Percentiles rank a stretch among this genome's conserved stretches.
phyloP scores from a whole-genome alignment of 1,140 invertebrate species.

The Dreissena rostriformis region DNA sequence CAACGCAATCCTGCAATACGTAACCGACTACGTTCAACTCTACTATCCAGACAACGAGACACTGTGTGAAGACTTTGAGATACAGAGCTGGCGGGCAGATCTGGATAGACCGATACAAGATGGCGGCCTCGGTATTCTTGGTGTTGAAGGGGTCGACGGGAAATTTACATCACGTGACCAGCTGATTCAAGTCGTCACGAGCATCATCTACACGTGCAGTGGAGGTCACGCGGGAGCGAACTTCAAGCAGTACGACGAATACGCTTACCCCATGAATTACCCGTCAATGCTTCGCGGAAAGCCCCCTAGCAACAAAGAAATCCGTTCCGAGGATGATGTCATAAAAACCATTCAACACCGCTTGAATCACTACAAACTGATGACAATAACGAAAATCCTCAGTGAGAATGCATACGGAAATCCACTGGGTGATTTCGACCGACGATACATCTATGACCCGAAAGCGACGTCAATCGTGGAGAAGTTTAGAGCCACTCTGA shows the following conservation, averaged over 20 bases:
- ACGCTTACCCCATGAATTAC: constrained; percentile 82
- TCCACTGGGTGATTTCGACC: constrained; percentile 79
- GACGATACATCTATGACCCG: constrained; percentile 79
- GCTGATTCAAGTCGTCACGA: constrained; percentile 74
- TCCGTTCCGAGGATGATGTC: constrained; percentile 74
- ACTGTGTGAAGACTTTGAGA: constrained; percentile 25
- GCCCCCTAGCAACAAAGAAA: constrained; percentile 73
- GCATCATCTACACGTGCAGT: constrained; percentile 80
- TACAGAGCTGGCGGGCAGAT: constrained; percentile 40
- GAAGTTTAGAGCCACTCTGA: constrained; percentile 32
- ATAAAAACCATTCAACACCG: constrained; percentile 75
- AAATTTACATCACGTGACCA: constrained; percentile 70
- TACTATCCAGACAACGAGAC: constrained; percentile 9
- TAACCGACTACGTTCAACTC: constrained; percentile 14
- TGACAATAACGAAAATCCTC: constrained; percentile 80
- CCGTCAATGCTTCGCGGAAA: constrained; percentile 76
- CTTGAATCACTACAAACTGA: constrained; percentile 74
- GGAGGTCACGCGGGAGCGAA: constrained; percentile 81
- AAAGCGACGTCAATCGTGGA: constrained; percentile 72
- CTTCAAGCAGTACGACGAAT: constrained; percentile 77
- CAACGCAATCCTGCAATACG: constrained; percentile 25
- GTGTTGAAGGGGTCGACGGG: constrained; percentile 67
- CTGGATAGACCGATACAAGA: constrained; percentile 27
- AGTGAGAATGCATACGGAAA: constrained; percentile 79
- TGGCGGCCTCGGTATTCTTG: constrained; percentile 30